Percentiles rank a stretch among this genome's conserved stretches.
These are phyloP conservation scores for Campoletis sonorensis DNA, from an alignment of 1,140 invertebrate species.

Conservation along the genomic window DNA sequence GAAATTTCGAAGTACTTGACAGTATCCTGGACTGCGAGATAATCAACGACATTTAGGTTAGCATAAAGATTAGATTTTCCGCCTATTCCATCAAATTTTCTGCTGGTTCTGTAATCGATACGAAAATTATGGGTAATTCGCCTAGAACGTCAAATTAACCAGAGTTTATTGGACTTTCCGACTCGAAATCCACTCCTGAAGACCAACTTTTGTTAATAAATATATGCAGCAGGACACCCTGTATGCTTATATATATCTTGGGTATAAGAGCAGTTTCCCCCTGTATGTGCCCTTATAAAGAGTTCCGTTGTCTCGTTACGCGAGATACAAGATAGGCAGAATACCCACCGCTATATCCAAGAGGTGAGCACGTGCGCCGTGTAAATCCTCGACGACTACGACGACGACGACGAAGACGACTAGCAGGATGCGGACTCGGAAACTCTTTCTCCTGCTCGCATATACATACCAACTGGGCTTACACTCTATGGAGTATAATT, in stretches of 20 bases:
- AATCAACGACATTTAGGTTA: too few relatives aligned
- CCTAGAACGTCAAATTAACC: too few relatives aligned
- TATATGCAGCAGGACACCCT: too few relatives aligned
- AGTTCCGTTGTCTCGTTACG: conserved; percentile 70
- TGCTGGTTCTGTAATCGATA: too few relatives aligned
- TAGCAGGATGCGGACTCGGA: conserved; percentile 30
- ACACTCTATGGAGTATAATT: conserved; percentile 10
- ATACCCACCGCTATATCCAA: conserved; percentile 44
- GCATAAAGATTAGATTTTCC: too few relatives aligned
- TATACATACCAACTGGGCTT: neutral
- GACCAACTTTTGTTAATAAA: too few relatives aligned
- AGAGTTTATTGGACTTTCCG: too few relatives aligned
- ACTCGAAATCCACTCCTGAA: too few relatives aligned
- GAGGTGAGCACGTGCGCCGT: conserved; percentile 61
- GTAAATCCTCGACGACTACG: conserved; percentile 60
- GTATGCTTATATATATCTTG: neutral
- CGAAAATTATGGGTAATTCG: too few relatives aligned
- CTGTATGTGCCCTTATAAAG: conserved; percentile 63
- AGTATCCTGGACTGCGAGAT: too few relatives aligned
- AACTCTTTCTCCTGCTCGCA: neutral
- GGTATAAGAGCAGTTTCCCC: neutral
- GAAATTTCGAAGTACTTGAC: too few relatives aligned
- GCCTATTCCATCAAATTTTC: too few relatives aligned
- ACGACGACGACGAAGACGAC: conserved; percentile 16
- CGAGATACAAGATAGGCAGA: conserved; percentile 60